Evolutionary conservation across 2,797 vertebrate species (phyloP).

Genomic region (Amazona finschi): DNA sequence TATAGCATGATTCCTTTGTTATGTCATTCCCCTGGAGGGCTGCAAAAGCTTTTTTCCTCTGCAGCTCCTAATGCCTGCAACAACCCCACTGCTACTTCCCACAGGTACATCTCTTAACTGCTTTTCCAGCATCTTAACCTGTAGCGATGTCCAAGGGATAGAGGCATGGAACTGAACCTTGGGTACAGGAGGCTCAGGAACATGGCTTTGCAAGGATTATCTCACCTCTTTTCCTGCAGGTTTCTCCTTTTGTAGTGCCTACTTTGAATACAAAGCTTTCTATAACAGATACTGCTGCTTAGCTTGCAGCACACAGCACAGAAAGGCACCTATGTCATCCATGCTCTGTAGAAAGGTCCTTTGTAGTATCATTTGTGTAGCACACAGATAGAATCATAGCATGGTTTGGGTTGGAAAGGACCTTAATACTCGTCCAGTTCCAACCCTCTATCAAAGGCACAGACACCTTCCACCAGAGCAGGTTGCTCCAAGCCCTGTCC

Average conservation of each 20-base stretch:
- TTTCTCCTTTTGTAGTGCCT: background rate
- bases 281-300: background rate
- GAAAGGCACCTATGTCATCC: rapidly evolving
- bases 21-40: background rate
- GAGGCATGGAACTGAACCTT: background rate
- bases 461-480: background rate
- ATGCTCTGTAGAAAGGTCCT: background rate
- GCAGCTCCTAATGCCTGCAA: background rate
- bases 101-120: background rate
- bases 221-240: background rate
- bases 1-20: background rate
- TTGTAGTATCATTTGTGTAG: background rate
- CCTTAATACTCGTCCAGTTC: background rate
- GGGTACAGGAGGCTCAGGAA: background rate
- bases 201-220: background rate
- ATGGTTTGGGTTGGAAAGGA: background rate
- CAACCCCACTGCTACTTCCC: background rate
- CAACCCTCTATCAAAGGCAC: background rate
- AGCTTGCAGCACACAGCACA: background rate
- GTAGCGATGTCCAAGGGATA: background rate
- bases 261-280: background rate
- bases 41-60: background rate
- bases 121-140: background rate
- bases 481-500: background rate
- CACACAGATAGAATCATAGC: background rate